These are phyloP conservation scores for Phrynocephalus forsythii DNA, from an alignment of 2,797 vertebrate species.

Conservation along the genomic window DNA sequence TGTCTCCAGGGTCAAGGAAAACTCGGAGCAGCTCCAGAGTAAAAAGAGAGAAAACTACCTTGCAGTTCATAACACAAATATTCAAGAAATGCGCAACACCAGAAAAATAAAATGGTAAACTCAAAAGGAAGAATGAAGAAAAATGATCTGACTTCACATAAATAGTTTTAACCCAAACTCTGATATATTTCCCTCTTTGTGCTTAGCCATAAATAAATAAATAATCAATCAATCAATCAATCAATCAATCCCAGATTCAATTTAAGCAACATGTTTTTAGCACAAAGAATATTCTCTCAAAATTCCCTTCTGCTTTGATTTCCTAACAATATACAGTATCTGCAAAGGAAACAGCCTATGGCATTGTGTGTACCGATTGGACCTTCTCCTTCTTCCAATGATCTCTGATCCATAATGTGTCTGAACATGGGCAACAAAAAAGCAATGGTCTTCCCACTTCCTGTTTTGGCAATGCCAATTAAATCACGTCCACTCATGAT, in stretches of 20 bases:
- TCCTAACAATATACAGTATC: not conserved
- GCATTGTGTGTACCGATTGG: conserved; percentile 85
- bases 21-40: too few relatives aligned
- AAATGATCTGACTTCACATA: too few relatives aligned
- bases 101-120: conserved; percentile 29
- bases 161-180: too few relatives aligned
- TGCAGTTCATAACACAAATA: conserved; percentile 24
- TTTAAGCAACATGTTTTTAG: conserved; percentile 31
- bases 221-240: too few relatives aligned
- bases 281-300: conserved; percentile 50
- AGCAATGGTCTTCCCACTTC: conserved; percentile 98
- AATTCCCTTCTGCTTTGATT: not conserved
- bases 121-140: too few relatives aligned
- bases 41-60: not conserved
- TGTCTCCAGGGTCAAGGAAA: too few relatives aligned
- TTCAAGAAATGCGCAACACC: conserved; percentile 52
- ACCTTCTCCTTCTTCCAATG: conserved; percentile 93
- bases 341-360: not conserved
- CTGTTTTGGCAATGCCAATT: conserved; percentile 98
- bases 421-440: conserved; percentile 98
- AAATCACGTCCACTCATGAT: conserved; percentile 96
- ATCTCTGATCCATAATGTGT: conserved; percentile 98
- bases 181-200: conserved; percentile 57
- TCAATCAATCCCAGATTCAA: too few relatives aligned
- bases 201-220: too few relatives aligned